phyloP scores from a whole-genome alignment of 2,113 vertebrate genomes.

The Mus musculus region DNA sequence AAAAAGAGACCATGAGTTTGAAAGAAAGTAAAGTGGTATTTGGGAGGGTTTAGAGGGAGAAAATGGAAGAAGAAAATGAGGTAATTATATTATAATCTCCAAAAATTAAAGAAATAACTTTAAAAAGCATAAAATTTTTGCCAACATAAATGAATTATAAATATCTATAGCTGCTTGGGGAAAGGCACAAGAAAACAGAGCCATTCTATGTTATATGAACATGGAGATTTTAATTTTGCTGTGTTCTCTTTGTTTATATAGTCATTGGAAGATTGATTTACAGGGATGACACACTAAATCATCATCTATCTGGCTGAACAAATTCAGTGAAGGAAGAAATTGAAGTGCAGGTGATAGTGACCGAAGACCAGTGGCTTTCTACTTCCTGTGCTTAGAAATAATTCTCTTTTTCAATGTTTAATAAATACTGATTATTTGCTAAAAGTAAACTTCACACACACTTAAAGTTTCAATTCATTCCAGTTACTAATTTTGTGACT shows the following conservation, averaged over 20 bases:
- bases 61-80: neutral
- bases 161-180: neutral
- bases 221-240: constrained; percentile 8
- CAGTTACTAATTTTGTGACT: constrained; percentile 62
- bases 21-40: neutral
- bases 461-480: constrained; percentile 65
- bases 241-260: constrained; percentile 33
- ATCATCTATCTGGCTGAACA: neutral
- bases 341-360: neutral
- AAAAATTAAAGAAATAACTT: neutral
- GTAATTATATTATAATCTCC: neutral
- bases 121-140: constrained; percentile 21
- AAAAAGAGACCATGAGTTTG: neutral
- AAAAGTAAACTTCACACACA: constrained; percentile 54
- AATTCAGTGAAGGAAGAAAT: neutral
- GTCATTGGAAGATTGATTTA: constrained; percentile 17
- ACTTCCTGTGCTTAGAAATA: neutral
- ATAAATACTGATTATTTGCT: constrained; percentile 48
- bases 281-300: neutral
- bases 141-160: constrained; percentile 14
- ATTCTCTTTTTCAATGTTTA: constrained; percentile 28
- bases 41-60: neutral
- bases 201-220: constrained; percentile 4
- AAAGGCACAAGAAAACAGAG: neutral
- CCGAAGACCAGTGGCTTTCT: neutral